A percentile compares a stretch with the other conserved stretches of the same genome.
Conservation (phyloP, 2,797 vertebrate genomes). For the Epinephelus awoara region DNA sequence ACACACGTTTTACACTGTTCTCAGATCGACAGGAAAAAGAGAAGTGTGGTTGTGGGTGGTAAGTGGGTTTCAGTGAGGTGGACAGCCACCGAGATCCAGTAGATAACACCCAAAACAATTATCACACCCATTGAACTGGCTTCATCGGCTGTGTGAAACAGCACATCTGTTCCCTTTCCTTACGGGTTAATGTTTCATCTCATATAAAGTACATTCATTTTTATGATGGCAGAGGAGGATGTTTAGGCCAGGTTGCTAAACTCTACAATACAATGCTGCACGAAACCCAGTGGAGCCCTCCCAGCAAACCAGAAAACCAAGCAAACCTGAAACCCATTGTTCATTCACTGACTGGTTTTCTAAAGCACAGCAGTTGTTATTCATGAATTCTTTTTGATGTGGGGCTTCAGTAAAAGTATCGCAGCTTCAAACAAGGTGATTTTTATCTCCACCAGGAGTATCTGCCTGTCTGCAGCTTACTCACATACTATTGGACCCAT, state of each 20-base stretch:
- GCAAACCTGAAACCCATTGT: background rate
- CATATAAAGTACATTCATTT: background rate
- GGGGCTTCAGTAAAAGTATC: too few species aligned
- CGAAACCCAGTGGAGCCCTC: background rate
- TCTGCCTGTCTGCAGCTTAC: too few species aligned
- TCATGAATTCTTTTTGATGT: background rate
- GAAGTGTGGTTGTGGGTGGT: background rate
- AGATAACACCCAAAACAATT: background rate
- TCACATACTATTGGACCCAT: too few species aligned
- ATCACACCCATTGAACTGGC: background rate
- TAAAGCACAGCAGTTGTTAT: background rate
- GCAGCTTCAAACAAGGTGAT: too few species aligned
- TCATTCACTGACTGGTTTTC: background rate
- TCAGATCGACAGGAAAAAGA: background rate
- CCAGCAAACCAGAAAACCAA: background rate
- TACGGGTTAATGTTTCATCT: conserved; percentile 3
- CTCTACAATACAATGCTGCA: background rate
- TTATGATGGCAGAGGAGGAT: background rate
- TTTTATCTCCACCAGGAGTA: too few species aligned
- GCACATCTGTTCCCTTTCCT: background rate
- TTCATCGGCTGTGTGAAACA: background rate
- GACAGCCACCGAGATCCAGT: background rate
- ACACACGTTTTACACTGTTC: background rate
- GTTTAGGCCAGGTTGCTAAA: background rate
- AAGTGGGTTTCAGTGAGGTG: background rate